A percentile compares a stretch with the other conserved stretches of the same genome.
These are phyloP conservation scores for Eleutherodactylus coqui DNA, from an alignment of 2,797 vertebrate genomes.

Conservation along the genomic window DNA sequence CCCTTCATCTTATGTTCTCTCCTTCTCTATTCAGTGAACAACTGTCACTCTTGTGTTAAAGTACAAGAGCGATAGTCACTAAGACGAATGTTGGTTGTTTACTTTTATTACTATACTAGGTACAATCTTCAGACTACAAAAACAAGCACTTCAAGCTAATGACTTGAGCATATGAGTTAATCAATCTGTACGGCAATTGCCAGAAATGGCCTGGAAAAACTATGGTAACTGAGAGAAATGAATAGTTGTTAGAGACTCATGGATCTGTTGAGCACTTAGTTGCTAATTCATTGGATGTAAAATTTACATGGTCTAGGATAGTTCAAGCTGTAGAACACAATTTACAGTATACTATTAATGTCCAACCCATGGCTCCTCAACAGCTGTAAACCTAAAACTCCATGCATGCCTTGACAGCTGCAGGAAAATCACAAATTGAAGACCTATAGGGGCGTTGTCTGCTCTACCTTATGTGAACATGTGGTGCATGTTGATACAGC, in stretches of 20 bases:
- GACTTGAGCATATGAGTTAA: constrained; percentile 3
- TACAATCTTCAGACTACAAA: background rate
- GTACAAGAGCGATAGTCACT: too few relatives aligned
- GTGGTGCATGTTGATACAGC: too few relatives aligned
- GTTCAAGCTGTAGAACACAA: background rate
- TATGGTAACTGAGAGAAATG: constrained; percentile 18
- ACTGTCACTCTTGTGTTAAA: too few relatives aligned
- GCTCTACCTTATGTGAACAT: too few relatives aligned
- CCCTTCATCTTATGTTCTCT: too few relatives aligned
- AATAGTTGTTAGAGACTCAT: constrained; percentile 7
- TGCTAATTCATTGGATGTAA: constrained; percentile 8
- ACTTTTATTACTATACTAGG: background rate
- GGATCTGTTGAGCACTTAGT: background rate
- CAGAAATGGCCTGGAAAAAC: background rate
- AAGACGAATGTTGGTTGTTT: too few relatives aligned
- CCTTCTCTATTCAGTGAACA: too few relatives aligned
- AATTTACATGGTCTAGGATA: background rate
- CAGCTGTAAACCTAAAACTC: background rate
- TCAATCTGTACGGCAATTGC: constrained; percentile 1
- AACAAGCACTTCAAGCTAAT: background rate
- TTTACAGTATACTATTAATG: too few relatives aligned
- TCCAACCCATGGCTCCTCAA: background rate
- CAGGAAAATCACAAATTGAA: background rate
- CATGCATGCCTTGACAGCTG: background rate
- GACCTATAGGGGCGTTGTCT: too few relatives aligned